Evolutionary conservation across 2,113 vertebrate genomes (phyloP).

Genomic region (Clarias batrachus): DNA sequence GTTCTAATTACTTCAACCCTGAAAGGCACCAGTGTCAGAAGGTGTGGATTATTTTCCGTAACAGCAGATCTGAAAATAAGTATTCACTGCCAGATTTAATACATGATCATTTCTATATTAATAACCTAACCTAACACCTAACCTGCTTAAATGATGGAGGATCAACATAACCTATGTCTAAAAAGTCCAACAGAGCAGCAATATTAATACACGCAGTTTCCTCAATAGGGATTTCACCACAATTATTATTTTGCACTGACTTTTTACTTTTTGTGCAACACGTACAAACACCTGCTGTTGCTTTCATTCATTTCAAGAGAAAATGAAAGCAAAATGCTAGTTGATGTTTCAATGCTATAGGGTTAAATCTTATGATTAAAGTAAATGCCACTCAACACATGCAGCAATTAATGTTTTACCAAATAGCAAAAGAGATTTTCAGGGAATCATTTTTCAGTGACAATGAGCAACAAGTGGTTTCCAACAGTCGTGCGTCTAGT

Average conservation of each 20-base stretch:
- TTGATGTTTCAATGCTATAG: background rate
- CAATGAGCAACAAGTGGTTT: background rate
- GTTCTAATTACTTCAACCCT: background rate
- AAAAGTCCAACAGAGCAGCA: background rate
- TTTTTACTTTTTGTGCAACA: background rate
- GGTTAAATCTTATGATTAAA: background rate
- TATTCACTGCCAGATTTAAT: background rate
- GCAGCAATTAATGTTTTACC: background rate
- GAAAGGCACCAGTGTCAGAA: background rate
- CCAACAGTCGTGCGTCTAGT: background rate
- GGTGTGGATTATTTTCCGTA: background rate
- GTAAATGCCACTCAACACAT: background rate
- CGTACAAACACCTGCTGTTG: background rate
- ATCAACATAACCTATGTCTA: too few relatives aligned
- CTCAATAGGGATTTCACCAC: background rate
- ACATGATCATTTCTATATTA: background rate
- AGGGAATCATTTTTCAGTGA: background rate
- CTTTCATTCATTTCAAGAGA: background rate
- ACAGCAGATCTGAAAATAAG: background rate
- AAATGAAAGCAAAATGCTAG: background rate
- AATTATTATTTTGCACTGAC: background rate
- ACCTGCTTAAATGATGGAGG: too few relatives aligned
- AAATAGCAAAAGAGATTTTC: background rate
- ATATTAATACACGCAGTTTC: background rate
- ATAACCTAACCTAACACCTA: background rate